Evolutionary conservation across 2,888 invertebrate species (phyloP), one percentile per base, ranked within the genome.

Genomic region (Chaetogeoica ovagalla): DNA sequence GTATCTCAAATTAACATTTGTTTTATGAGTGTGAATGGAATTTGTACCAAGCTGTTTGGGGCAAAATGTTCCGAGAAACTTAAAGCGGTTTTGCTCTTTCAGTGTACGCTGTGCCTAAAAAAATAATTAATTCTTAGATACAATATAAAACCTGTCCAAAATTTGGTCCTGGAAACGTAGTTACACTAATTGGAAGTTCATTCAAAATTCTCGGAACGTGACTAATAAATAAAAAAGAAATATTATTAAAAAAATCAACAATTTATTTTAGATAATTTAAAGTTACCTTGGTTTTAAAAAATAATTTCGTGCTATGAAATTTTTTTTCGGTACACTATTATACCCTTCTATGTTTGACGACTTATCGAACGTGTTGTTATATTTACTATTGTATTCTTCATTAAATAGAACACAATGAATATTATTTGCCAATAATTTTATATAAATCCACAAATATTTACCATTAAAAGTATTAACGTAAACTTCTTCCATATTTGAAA

Each of bases 271-370:
- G 4, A 21, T 3, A 4, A 55, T 7, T 57, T 65, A 17, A 15
- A 65, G 15, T 70, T 77, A 79, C 70, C 65, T 19, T 48, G 77
- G 52, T 37, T 55, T 43, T n/a, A 79, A 63, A 65, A 79, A 79
- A 5, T 71, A 71, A 59, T 57, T 39, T 65, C 39, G 39, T 3
- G 71, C 71, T 5, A 63, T 15, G n/a, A 48, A 43, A 63, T 79
- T 79, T 63, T 62, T 63, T 55, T 63, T 71, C n/a, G 79, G 79
- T 71, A 79, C 43, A 39, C 39, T 5, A 68, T 59, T 75, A 4
- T 59, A 2, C 19, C 68, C 59, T 68, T 23, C 43, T 23, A 39
- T 43, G 21, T 52, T 52, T 52, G 37, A 37, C 19, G n/a, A 1
- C 60, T 48, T 13, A 37, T 69, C 19, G 17, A n/a, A 62, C 30